phyloP scores from a whole-genome alignment of 92 coral and sea anemone genomes.

The Epizoanthus ramosus region DNA sequence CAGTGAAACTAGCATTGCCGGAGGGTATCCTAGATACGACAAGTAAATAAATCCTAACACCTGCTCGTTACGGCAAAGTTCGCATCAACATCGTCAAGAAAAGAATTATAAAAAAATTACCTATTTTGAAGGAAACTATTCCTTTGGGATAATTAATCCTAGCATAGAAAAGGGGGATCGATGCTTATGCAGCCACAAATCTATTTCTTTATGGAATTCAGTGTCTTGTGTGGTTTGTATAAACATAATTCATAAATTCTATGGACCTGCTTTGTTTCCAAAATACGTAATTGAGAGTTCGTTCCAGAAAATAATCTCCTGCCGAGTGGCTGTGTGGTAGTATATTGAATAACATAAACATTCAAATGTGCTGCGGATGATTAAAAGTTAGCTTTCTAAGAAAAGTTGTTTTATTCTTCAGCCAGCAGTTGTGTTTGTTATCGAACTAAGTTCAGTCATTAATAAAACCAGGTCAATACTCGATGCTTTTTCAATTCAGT shows the following conservation, averaged over 20 bases:
- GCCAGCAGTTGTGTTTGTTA: too few species aligned
- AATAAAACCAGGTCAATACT: too few species aligned
- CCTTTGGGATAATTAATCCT: too few species aligned
- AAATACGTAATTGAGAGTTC: background rate
- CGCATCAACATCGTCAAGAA: background rate
- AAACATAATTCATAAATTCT: background rate
- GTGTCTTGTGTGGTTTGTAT: background rate
- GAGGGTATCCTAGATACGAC: conserved; percentile 1
- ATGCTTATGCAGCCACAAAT: background rate
- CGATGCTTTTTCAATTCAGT: too few species aligned
- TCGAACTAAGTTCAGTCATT: too few species aligned
- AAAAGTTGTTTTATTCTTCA: background rate
- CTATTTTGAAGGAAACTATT: background rate
- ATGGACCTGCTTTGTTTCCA: conserved; percentile 15
- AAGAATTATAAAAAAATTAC: background rate
- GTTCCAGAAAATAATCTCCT: background rate
- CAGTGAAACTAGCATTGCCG: background rate
- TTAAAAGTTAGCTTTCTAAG: background rate
- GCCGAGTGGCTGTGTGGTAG: background rate
- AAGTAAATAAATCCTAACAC: conserved; percentile 23
- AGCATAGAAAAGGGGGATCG: background rate
- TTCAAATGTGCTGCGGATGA: background rate
- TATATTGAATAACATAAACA: background rate
- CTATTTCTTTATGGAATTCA: background rate
- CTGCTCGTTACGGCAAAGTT: conserved; percentile 1